Conservation (phyloP, 2,888 invertebrate species). For the Julus scanicus region DNA sequence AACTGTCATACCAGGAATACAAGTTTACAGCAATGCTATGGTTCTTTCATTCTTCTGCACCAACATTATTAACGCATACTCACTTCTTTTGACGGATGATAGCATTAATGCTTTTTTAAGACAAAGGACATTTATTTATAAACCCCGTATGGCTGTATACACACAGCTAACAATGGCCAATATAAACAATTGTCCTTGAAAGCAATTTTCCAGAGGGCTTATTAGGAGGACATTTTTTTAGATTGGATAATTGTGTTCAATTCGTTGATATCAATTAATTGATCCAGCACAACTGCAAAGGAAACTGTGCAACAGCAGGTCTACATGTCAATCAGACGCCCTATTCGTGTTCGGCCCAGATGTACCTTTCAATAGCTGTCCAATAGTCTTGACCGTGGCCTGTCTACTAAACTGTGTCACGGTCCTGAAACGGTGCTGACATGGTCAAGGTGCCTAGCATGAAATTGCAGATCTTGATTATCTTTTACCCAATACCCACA, state of each 20-base stretch:
- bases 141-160: too few relatives aligned
- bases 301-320: background rate
- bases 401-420: background rate
- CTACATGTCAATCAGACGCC: background rate
- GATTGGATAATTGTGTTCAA: background rate
- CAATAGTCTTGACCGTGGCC: background rate
- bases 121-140: too few relatives aligned
- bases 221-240: slow-evolving; percentile 9
- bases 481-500: background rate
- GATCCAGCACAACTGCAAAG: background rate
- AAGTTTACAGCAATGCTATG: too few relatives aligned
- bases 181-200: background rate
- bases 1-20: too few relatives aligned
- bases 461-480: background rate
- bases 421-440: background rate
- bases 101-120: too few relatives aligned
- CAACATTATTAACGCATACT: too few relatives aligned
- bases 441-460: background rate
- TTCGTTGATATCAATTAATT: background rate
- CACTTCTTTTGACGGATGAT: too few relatives aligned
- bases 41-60: too few relatives aligned
- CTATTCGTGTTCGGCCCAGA: background rate
- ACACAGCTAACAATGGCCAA: background rate
- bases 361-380: background rate
- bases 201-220: background rate